Base-by-base conservation (phyloP, 2,888 invertebrate genomes). In the Noctua janthe region DNA sequence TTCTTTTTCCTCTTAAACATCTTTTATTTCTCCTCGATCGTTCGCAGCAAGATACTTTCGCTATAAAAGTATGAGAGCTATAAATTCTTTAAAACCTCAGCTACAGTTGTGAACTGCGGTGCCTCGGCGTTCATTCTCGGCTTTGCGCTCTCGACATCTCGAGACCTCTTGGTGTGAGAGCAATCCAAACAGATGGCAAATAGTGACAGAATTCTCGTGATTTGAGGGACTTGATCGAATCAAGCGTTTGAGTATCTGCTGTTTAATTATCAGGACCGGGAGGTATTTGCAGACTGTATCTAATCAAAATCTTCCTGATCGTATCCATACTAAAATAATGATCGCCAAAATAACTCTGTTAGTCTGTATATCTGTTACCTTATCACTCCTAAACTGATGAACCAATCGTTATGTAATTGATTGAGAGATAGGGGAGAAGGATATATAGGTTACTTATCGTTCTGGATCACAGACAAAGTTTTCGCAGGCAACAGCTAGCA, bases 111-210 rank as follows among this genome's bases (percentile, higher is more conserved):
- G 51, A 47, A 78, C 67, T 11, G 56, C 20, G 29, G 47, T 43
- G 43, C 47, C 62, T 64, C 64, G 67, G 82, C 84, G 82, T 85
- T 89, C 78, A 78, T 80, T 83, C 80, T 84, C 87, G 82, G 86
- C 86, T 89, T 89, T 86, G 82, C 85, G 83, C 88, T 79, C 89
- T 90, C 86, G 87, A 91, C 85, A 83, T 86, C 85, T 85, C 71
- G 76, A 91, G 90, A 78, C 80, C 86, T 78, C 90, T 91, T 78
- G 70, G 74, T 83, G 85, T 76, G 83, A 92, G 91, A 86, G 90
- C 89, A 86, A 88, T 91, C 82, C 90, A 91, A 90, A 90, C 88
- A 90, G 88, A 81, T 88, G 84, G 87, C 88, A 87, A 90, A 90
- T 89, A 90, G 87, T 89, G 85, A 83, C 89, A 74, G 87, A 88